Conservation (phyloP, 2,888 invertebrate species). For the Leucozona laternaria region DNA sequence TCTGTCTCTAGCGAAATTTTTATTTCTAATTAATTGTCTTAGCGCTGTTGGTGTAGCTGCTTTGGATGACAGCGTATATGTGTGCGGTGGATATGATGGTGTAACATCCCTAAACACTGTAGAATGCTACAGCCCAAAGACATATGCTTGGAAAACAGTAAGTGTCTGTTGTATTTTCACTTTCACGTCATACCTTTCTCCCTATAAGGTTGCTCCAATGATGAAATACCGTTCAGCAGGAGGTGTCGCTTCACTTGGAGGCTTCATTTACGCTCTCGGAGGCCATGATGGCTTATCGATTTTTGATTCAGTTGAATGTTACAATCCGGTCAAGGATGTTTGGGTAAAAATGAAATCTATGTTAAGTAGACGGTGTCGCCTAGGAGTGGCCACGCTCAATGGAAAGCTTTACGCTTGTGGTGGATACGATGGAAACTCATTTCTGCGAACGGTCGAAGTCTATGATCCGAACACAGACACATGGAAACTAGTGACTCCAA, state of each 20-base stretch:
- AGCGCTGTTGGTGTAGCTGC: slow-evolving; percentile 93
- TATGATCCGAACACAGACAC: slow-evolving; percentile 90
- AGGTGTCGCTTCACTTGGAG: slow-evolving; percentile 87
- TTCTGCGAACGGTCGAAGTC: slow-evolving; percentile 92
- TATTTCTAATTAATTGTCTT: slow-evolving; percentile 7
- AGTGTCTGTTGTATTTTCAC: slow-evolving; percentile 78
- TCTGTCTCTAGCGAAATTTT: not conserved
- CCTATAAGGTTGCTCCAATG: slow-evolving; percentile 82
- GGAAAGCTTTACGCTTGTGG: slow-evolving; percentile 93
- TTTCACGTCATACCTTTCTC: not conserved
- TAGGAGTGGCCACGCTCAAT: slow-evolving; percentile 92
- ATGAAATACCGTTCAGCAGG: slow-evolving; percentile 87
- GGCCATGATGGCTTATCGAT: slow-evolving; percentile 95
- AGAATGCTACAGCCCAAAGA: slow-evolving; percentile 90
- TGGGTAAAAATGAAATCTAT: slow-evolving; percentile 92
- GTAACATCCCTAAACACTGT: slow-evolving; percentile 92
- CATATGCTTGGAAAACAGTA: slow-evolving; percentile 89
- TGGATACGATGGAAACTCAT: slow-evolving; percentile 93
- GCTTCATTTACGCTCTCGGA: slow-evolving; percentile 92
- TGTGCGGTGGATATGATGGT: slow-evolving; percentile 94
- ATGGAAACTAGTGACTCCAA: slow-evolving; percentile 91
- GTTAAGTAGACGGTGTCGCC: slow-evolving; percentile 91
- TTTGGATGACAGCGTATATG: slow-evolving; percentile 91
- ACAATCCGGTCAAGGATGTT: slow-evolving; percentile 88
- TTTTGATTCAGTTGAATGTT: slow-evolving; percentile 93